Evolutionary conservation across 2,888 invertebrate species (phyloP).

Genomic region (Harpalus rubripes): DNA sequence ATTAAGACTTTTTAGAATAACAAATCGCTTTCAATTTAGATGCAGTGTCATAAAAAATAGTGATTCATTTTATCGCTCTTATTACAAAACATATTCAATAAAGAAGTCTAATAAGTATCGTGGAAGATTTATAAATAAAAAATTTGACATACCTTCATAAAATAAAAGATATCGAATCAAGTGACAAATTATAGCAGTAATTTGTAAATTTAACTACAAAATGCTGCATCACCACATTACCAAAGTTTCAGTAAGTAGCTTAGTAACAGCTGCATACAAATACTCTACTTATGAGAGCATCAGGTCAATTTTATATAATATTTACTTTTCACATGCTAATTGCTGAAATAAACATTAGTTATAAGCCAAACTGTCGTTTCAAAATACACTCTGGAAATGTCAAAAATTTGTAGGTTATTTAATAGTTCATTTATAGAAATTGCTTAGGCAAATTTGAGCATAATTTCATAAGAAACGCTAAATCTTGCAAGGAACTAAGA

Average conservation of each 20-base stretch:
- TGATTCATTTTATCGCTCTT: too few relatives aligned
- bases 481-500: neutral
- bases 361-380: neutral
- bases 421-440: slow-evolving; percentile 4
- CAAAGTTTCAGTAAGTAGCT: neutral
- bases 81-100: too few relatives aligned
- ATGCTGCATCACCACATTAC: too few relatives aligned
- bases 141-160: too few relatives aligned
- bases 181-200: too few relatives aligned
- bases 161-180: too few relatives aligned
- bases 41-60: too few relatives aligned
- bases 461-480: neutral
- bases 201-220: too few relatives aligned
- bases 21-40: too few relatives aligned
- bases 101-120: too few relatives aligned
- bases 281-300: neutral
- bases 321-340: neutral
- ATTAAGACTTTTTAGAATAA: too few relatives aligned
- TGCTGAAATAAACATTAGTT: neutral
- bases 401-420: neutral
- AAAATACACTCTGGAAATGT: neutral
- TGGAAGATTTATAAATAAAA: too few relatives aligned
- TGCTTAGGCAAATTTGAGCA: slow-evolving; percentile 1
- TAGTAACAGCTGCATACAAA: neutral
- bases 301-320: slow-evolving; percentile 3